Evolutionary conservation across 2,113 vertebrate species (phyloP).

Genomic region (Eidolon helvum): DNA sequence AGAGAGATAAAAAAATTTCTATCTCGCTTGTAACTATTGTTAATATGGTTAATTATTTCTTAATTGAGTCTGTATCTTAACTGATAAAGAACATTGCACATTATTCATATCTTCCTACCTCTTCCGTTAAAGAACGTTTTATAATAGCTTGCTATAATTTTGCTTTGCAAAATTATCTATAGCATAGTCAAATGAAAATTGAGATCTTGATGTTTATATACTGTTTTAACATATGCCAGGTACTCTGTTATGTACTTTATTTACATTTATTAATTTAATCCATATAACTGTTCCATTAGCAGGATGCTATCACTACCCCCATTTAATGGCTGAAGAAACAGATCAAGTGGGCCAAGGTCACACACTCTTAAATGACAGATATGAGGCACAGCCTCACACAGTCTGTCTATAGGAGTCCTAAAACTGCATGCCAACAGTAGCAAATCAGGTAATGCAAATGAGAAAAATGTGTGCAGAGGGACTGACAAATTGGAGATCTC

Average conservation of each 20-base stretch:
- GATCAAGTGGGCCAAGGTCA: not conserved
- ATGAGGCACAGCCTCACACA: not conserved
- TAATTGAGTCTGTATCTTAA: not conserved
- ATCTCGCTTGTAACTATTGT: not conserved
- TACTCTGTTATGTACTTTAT: not conserved
- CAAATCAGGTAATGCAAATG: not conserved
- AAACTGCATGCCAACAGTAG: no score
- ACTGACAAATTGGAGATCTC: not conserved
- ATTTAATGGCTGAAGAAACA: not conserved
- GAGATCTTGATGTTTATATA: not conserved
- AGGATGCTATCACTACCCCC: not conserved
- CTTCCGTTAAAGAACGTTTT: not conserved
- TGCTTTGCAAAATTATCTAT: not conserved
- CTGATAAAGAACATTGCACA: not conserved
- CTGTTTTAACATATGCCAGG: not conserved
- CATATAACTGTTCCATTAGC: not conserved
- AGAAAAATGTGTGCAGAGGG: not conserved
- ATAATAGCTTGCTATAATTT: not conserved
- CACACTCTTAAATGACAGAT: not conserved
- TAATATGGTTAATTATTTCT: not conserved
- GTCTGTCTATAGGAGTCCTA: not conserved
- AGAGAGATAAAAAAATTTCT: not conserved
- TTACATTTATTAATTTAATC: not conserved
- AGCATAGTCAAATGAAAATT: not conserved
- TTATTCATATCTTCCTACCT: not conserved